Conservation (phyloP, 2,113 vertebrate genomes). For the Chrysochloris asiatica region DNA sequence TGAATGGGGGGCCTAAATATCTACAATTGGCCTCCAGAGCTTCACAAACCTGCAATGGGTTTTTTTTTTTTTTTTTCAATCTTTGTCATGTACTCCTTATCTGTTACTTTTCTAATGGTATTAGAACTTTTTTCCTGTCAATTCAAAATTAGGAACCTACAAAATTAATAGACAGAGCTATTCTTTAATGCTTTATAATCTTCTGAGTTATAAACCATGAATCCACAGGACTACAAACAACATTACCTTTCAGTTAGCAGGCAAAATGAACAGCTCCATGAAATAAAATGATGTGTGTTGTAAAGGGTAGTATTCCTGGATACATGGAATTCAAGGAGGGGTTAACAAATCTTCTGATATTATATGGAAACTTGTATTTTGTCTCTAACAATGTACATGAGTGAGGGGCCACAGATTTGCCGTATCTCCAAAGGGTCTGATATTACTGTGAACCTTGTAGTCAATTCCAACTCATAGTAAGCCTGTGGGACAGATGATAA, state of each 20-base stretch:
- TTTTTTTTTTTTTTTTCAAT: neutral
- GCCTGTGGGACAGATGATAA: neutral
- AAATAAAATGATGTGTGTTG: neutral
- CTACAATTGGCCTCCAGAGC: neutral
- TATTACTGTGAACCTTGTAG: neutral
- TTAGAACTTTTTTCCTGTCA: accelerated
- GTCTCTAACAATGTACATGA: neutral
- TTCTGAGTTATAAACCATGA: neutral
- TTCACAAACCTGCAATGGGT: neutral
- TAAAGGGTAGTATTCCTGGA: neutral
- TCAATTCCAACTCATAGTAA: neutral
- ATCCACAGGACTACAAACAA: neutral
- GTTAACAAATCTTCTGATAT: neutral
- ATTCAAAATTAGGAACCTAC: neutral
- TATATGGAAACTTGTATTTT: neutral
- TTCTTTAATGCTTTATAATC: neutral
- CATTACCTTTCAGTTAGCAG: neutral
- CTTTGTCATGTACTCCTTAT: neutral
- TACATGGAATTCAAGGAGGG: neutral
- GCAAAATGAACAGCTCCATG: neutral
- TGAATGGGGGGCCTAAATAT: constrained; percentile 23
- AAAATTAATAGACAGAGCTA: neutral
- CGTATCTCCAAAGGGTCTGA: neutral
- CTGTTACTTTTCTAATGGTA: neutral
- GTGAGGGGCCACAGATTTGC: neutral